A percentile compares a stretch with the other conserved stretches of the same genome.
These are phyloP conservation scores for Thymelicus sylvestris DNA, from an alignment of 2,888 invertebrate species.

Conservation along the genomic window DNA sequence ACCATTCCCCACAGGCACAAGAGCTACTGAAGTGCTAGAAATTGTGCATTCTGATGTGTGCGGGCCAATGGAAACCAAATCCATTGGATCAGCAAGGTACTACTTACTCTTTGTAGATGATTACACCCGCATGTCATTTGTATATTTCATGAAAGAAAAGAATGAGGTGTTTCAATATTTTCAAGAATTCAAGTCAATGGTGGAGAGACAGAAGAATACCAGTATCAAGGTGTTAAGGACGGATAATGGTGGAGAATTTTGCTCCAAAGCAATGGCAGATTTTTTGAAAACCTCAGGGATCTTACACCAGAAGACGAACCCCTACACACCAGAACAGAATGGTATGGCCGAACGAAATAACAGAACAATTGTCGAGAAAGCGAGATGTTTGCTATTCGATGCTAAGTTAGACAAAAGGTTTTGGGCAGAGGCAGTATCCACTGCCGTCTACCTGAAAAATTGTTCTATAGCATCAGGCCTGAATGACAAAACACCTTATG, in stretches of 20 bases:
- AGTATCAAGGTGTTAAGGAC: conserved; percentile 38
- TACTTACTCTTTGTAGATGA: conserved; percentile 54
- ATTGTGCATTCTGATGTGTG: conserved; percentile 32
- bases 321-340: conserved; percentile 20
- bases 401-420: not conserved
- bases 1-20: conserved; percentile 45
- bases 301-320: conserved; percentile 39
- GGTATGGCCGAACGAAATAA: conserved; percentile 11
- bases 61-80: conserved; percentile 37
- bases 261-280: conserved; percentile 26
- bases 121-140: conserved; percentile 32
- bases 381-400: not conserved
- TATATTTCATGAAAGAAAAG: conserved; percentile 36
- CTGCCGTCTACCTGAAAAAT: conserved; percentile 14
- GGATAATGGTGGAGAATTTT: conserved; percentile 42
- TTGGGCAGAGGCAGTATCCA: conserved; percentile 17
- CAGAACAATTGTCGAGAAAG: conserved; percentile 11
- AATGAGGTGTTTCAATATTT: conserved; percentile 37
- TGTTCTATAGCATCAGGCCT: not conserved
- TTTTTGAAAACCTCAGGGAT: conserved; percentile 39
- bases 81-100: conserved; percentile 37
- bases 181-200: conserved; percentile 31
- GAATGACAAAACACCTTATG: conserved; percentile 13
- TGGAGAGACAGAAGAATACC: conserved; percentile 32
- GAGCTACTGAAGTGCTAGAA: conserved; percentile 39